A percentile compares a stretch with the other conserved stretches of the same genome.
These are phyloP conservation scores for Geophilus truncorum DNA, from an alignment of 2,888 invertebrate genomes.

Conservation along the genomic window DNA sequence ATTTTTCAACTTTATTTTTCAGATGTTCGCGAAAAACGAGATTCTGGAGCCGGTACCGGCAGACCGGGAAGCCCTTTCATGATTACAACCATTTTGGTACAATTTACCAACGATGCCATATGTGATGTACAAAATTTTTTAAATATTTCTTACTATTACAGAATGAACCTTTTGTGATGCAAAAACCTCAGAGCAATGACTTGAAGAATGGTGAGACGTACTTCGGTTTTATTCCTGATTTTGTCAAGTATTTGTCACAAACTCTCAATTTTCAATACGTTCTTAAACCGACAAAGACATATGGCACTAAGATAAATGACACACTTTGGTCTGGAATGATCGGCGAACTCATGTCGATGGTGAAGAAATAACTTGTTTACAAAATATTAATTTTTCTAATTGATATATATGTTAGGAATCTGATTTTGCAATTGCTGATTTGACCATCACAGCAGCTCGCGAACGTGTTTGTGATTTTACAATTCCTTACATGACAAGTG, in stretches of 20 bases:
- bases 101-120: too few species aligned
- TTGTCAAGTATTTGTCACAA: slow-evolving; percentile 28
- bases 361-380: background rate
- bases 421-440: slow-evolving; percentile 53
- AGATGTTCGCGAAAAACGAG: background rate
- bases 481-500: slow-evolving; percentile 55
- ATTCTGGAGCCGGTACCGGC: background rate
- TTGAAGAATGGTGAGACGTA: slow-evolving; percentile 3
- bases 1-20: too few species aligned
- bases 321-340: slow-evolving; percentile 43
- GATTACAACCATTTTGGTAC: too few species aligned
- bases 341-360: background rate
- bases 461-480: slow-evolving; percentile 56
- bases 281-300: background rate
- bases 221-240: slow-evolving; percentile 34
- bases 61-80: background rate
- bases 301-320: slow-evolving; percentile 37
- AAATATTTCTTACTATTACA: background rate
- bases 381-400: background rate
- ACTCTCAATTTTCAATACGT: slow-evolving; percentile 34
- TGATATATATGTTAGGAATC: slow-evolving; percentile 45
- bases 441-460: slow-evolving; percentile 54
- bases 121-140: too few species aligned
- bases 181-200: background rate
- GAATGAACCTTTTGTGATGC: slow-evolving; percentile 6